Evolutionary conservation across 2,113 vertebrate species (phyloP).

Genomic region (Colinus virginianus): DNA sequence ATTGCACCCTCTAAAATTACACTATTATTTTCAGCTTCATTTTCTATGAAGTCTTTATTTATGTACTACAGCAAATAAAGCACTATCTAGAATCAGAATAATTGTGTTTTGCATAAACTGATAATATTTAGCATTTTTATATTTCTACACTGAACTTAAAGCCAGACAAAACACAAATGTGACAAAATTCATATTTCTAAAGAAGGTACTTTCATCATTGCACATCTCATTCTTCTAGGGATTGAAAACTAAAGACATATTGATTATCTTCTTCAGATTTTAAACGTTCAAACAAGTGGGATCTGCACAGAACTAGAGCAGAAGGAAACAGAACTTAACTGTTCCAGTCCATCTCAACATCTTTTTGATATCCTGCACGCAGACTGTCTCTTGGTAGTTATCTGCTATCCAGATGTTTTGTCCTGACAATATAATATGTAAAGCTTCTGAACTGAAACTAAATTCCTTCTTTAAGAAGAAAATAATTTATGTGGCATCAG

Average conservation of each 20-base stretch:
- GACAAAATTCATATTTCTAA: not conserved
- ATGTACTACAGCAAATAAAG: not conserved
- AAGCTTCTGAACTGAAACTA: not conserved
- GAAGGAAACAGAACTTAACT: not conserved
- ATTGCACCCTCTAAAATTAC: not conserved
- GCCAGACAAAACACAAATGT: not conserved
- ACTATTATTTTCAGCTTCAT: not conserved
- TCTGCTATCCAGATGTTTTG: not conserved
- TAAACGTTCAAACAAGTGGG: not conserved
- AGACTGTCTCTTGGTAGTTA: not conserved
- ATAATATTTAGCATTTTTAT: not conserved
- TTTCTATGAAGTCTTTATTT: not conserved
- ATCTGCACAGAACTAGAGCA: not conserved
- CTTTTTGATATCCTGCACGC: not conserved
- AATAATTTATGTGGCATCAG: not conserved
- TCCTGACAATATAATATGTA: not conserved
- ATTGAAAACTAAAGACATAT: not conserved
- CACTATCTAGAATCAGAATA: not conserved
- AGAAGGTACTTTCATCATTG: not conserved
- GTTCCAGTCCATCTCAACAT: not conserved
- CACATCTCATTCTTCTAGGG: not conserved
- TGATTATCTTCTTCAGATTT: not conserved
- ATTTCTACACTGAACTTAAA: not conserved
- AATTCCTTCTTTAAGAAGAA: not conserved
- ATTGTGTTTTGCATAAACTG: not conserved